A percentile compares a stretch with the other conserved stretches of the same genome.
Evolutionary conservation across 1,140 invertebrate species (phyloP).

Genomic region (Hermetia illucens): DNA sequence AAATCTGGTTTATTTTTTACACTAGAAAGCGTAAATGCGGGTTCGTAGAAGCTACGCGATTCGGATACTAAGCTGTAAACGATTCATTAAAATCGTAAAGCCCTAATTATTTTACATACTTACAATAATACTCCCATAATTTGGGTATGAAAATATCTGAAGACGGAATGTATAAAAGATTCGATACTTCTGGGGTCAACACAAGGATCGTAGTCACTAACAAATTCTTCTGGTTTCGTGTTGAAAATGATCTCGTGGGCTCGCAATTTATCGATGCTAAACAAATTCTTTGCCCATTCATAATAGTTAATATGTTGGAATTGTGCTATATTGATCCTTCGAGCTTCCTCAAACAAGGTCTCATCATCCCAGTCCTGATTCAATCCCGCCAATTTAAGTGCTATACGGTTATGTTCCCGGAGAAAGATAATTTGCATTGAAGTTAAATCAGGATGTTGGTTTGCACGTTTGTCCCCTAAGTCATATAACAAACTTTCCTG

Average conservation of each 20-base stretch:
- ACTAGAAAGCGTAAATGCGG: no score
- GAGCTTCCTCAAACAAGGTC: conserved; percentile 64
- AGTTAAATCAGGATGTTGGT: conserved; percentile 66
- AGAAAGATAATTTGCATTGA: conserved; percentile 64
- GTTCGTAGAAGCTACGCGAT: no score
- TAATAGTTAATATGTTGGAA: conserved; percentile 67
- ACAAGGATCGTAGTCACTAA: conserved; percentile 67
- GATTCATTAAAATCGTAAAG: no score
- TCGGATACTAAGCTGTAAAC: no score
- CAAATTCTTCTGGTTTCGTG: conserved; percentile 40
- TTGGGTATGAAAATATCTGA: conserved; percentile 67
- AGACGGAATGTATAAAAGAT: conserved; percentile 66
- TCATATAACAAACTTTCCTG: no score
- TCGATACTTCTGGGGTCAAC: conserved; percentile 63
- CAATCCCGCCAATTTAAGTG: conserved; percentile 44
- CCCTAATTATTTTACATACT: no score
- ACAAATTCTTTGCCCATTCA: conserved; percentile 64
- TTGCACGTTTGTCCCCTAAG: conserved; percentile 60
- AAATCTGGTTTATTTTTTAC: no score
- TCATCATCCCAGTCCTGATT: conserved; percentile 80
- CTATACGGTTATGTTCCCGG: conserved; percentile 76
- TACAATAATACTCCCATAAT: conserved; percentile 59
- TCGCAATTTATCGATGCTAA: conserved; percentile 44
- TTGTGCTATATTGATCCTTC: conserved; percentile 54
- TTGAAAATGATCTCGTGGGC: conserved; percentile 49